phyloP scores from a whole-genome alignment of 2,888 invertebrate species.

The Liopterus haemorrhoidalis region DNA sequence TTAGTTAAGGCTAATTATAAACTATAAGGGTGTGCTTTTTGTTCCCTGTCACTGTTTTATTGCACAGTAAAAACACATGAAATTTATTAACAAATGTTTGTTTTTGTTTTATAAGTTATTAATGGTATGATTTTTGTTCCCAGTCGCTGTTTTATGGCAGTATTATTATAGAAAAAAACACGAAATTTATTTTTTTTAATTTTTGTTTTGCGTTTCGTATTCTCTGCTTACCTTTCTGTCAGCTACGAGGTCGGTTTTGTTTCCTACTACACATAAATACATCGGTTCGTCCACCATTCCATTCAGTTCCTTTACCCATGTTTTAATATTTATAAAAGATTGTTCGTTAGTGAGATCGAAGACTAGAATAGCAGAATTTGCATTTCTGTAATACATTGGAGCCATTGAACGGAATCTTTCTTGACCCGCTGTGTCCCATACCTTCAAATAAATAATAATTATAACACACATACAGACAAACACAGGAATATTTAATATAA shows the following conservation, averaged over 20 bases:
- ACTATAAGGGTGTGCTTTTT: too few species aligned
- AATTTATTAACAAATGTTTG: too few species aligned
- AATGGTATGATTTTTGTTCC: too few species aligned
- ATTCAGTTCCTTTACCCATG: constrained; percentile 77
- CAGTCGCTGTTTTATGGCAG: too few species aligned
- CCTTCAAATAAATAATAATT: constrained; percentile 48
- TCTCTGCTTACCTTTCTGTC: constrained; percentile 55
- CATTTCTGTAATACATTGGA: constrained; percentile 90
- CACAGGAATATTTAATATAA: constrained; percentile 7
- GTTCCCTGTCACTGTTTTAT: too few species aligned
- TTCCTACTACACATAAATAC: constrained; percentile 76
- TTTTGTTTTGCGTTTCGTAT: too few species aligned
- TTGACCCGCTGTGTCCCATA: constrained; percentile 88
- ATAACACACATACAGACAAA: constrained; percentile 13
- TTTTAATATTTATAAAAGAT: constrained; percentile 72
- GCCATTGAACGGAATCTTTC: constrained; percentile 87
- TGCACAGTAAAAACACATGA: too few species aligned
- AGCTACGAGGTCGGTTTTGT: constrained; percentile 71
- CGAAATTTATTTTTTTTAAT: too few species aligned
- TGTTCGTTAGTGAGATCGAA: constrained; percentile 75
- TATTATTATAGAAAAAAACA: too few species aligned
- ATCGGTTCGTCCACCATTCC: constrained; percentile 74
- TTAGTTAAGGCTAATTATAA: too few species aligned
- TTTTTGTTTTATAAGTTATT: too few species aligned
- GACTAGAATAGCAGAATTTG: constrained; percentile 81